A percentile compares a stretch with the other conserved stretches of the same genome.
These are phyloP conservation scores for Chrysaora quinquecirrha DNA, from an alignment of 30 jellyfish, hydroid and myxozoan genomes.

Conservation along the genomic window DNA sequence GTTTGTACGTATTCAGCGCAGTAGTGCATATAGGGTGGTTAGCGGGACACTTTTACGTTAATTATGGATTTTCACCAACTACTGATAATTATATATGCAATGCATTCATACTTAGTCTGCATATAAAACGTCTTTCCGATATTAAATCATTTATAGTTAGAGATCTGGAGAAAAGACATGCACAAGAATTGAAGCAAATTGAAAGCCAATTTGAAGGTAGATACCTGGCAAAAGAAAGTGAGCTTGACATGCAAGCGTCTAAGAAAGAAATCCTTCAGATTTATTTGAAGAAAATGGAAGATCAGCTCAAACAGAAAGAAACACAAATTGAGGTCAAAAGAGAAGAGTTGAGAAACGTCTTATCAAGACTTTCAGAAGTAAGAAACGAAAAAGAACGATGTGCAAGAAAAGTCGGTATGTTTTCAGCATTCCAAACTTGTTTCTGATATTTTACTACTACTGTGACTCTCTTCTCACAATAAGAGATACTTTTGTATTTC, in stretches of 20 bases:
- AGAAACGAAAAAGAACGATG: conserved; percentile 51
- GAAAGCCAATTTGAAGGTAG: conserved; percentile 14
- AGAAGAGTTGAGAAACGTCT: conserved; percentile 42
- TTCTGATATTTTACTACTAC: no score
- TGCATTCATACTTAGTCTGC: no score
- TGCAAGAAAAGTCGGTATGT: conserved; percentile 39
- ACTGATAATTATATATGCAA: no score
- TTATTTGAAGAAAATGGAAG: conserved; percentile 39
- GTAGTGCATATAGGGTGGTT: no score
- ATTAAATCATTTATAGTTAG: no score
- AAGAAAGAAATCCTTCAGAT: conserved; percentile 33
- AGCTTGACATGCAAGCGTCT: conserved; percentile 40
- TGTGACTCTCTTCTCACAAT: background rate
- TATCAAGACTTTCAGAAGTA: conserved; percentile 37
- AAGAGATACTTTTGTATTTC: background rate
- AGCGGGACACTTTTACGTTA: no score
- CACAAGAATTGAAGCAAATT: conserved; percentile 1
- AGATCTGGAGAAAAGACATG: background rate
- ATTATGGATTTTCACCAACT: no score
- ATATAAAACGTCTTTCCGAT: no score
- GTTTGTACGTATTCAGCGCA: no score
- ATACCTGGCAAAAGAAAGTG: conserved; percentile 12
- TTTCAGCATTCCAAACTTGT: background rate
- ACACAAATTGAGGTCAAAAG: conserved; percentile 44
- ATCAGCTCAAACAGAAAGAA: conserved; percentile 54